Conservation (phyloP, 2,113 vertebrate genomes). For the Tupaia tana region DNA sequence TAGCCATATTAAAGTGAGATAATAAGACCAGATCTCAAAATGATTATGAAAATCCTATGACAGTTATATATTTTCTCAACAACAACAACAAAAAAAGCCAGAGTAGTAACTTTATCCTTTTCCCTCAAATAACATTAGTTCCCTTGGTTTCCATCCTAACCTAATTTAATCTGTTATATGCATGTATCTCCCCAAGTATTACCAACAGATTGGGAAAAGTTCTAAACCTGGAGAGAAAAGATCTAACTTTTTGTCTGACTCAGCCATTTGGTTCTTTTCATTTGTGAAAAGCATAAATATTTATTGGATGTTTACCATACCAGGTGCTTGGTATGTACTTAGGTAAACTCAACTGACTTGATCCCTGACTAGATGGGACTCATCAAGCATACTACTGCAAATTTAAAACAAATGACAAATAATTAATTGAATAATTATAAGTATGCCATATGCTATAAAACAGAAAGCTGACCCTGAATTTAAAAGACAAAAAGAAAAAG, state of each 20-base stretch:
- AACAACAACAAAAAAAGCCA: background rate
- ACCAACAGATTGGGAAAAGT: background rate
- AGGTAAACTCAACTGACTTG: background rate
- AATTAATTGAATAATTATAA: background rate
- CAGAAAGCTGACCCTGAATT: background rate
- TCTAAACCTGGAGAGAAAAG: background rate
- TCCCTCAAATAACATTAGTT: conserved; percentile 10
- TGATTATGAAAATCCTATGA: background rate
- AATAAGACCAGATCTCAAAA: background rate
- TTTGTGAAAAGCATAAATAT: background rate
- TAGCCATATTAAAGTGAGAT: background rate
- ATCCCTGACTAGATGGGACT: background rate
- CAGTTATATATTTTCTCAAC: background rate
- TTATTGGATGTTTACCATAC: background rate
- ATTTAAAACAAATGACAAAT: background rate
- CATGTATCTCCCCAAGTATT: background rate
- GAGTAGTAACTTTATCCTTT: background rate
- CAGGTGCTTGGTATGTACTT: background rate
- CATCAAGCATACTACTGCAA: background rate
- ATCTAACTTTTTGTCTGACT: background rate
- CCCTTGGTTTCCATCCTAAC: background rate
- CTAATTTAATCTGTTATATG: conserved; percentile 4
- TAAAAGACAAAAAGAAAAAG: background rate
- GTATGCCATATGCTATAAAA: background rate
- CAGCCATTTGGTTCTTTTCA: background rate